These are phyloP conservation scores for Bergia sp. DNA, from an alignment of 92 coral and sea anemone genomes.

Conservation along the genomic window DNA sequence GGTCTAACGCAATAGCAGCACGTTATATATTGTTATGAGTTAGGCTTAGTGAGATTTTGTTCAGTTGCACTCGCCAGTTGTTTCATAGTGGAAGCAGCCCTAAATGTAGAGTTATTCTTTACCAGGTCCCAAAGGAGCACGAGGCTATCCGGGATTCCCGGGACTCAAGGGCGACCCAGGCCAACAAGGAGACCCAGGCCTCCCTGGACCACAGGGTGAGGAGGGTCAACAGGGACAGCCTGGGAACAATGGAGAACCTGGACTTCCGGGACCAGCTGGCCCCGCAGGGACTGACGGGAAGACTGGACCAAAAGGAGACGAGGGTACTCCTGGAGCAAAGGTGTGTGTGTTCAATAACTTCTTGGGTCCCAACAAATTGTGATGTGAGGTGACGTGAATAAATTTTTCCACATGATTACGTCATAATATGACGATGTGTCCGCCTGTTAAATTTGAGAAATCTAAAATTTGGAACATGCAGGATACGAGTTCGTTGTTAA, in stretches of 20 bases:
- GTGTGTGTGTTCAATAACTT: neutral
- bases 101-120: neutral
- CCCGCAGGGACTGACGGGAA: constrained; percentile 16
- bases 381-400: too few relatives aligned
- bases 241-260: constrained; percentile 26
- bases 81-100: neutral
- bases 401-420: too few relatives aligned
- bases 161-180: constrained; percentile 27
- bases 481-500: too few relatives aligned
- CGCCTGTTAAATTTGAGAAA: too few relatives aligned
- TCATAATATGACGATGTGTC: too few relatives aligned
- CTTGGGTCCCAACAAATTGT: too few relatives aligned
- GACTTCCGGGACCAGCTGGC: constrained; percentile 13
- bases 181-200: neutral
- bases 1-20: too few relatives aligned
- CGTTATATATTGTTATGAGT: too few relatives aligned
- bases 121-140: constrained; percentile 34
- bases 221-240: constrained; percentile 17
- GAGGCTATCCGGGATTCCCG: constrained; percentile 25
- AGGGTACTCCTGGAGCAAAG: constrained; percentile 27
- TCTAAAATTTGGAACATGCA: too few relatives aligned
- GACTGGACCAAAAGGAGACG: constrained; percentile 25
- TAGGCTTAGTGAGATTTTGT: too few relatives aligned
- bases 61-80: neutral
- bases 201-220: constrained; percentile 11